Evolutionary conservation across 2,888 invertebrate species (phyloP).

Genomic region (Cerceris ruficornis): DNA sequence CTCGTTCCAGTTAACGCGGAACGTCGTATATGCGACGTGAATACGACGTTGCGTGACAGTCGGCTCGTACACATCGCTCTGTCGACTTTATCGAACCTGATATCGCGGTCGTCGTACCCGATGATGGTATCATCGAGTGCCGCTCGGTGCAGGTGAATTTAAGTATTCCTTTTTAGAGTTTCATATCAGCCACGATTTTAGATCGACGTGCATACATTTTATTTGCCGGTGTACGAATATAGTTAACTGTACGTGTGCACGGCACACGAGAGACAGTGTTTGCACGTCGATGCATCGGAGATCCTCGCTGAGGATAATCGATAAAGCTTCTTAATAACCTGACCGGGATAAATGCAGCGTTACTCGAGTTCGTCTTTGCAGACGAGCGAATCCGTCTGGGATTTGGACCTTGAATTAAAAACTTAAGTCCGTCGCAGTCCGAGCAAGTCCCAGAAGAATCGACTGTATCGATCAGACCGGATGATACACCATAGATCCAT

Average conservation of each 20-base stretch:
- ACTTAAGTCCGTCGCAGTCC: constrained; percentile 18
- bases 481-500: constrained; percentile 71
- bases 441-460: constrained; percentile 55
- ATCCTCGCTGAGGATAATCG: neutral
- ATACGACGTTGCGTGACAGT: constrained; percentile 67
- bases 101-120: constrained; percentile 49
- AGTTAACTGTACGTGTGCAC: neutral
- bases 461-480: constrained; percentile 62
- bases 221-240: neutral
- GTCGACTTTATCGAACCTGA: constrained; percentile 64
- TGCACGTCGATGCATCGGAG: neutral
- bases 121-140: constrained; percentile 52
- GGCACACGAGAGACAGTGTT: neutral
- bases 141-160: constrained; percentile 40
- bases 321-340: constrained; percentile 5
- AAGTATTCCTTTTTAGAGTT: constrained; percentile 24
- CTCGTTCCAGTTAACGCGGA: constrained; percentile 63
- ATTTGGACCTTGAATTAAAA: neutral
- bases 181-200: constrained; percentile 2
- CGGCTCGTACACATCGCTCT: constrained; percentile 60
- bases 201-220: constrained; percentile 1
- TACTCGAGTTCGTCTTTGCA: constrained; percentile 16
- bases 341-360: constrained; percentile 4
- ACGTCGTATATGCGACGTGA: constrained; percentile 61
- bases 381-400: constrained; percentile 22